Percentiles rank a stretch among this genome's conserved stretches.
Conservation (phyloP, 2,888 invertebrate genomes). For the Pristionchus arcanus region DNA sequence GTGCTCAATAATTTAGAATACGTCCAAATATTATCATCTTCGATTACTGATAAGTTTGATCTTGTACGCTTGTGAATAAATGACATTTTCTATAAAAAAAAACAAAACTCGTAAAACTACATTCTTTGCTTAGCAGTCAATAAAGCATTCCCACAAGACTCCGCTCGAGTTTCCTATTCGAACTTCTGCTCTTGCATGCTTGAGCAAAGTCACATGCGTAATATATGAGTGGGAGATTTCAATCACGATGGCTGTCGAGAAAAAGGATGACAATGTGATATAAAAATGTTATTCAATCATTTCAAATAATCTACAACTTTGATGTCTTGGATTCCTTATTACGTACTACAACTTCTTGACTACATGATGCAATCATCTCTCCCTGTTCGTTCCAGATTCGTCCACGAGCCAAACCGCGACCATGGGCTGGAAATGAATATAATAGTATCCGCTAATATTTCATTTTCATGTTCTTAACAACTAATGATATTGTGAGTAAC, state of each 20-base stretch:
- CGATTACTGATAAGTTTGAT: not conserved
- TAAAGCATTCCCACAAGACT: not conserved
- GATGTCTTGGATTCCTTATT: not conserved
- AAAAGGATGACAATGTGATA: not conserved
- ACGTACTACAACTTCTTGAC: constrained; percentile 40
- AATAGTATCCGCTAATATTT: not conserved
- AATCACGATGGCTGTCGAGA: no score
- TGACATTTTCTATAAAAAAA: no score
- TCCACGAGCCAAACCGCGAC: not conserved
- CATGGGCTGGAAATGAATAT: constrained; percentile 17
- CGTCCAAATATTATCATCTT: no score
- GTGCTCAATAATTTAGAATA: not conserved
- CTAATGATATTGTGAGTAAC: not conserved
- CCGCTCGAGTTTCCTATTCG: not conserved
- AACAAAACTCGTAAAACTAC: not conserved
- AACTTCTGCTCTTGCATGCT: not conserved
- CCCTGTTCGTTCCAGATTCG: constrained; percentile 31
- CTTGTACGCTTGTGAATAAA: no score
- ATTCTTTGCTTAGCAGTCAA: not conserved
- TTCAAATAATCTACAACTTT: not conserved
- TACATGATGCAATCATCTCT: constrained; percentile 27
- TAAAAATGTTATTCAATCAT: not conserved
- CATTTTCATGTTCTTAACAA: not conserved
- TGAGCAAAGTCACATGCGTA: not conserved
- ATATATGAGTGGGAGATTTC: not conserved